Evolutionary conservation across 2,888 invertebrate species (phyloP), one percentile per base, ranked within the genome.

Genomic region (Macrosoma leucophasiata): DNA sequence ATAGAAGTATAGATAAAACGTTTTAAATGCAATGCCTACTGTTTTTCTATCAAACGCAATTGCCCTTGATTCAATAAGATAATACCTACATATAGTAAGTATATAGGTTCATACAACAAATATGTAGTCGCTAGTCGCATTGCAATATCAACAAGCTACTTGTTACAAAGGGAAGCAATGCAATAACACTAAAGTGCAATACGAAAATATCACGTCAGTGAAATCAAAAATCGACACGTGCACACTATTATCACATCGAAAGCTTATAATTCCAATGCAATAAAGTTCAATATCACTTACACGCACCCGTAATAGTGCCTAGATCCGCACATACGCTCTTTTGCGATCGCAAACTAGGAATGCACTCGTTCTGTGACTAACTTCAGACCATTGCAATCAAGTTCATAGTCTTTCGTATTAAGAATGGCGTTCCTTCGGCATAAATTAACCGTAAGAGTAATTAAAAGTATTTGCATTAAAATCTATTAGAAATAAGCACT

Each of bases 361-460:
- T 79, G 81, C 76, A 71, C 49, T 55, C 50, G 51, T 60, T 56
- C 51, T 50, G 69, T 48, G 13, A 48, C 60, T 39, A 63, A 67
- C 72, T 78, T 84, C 82, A 57, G 52, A 32, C 33, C 52, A 55
- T 47, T 68, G 54, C 71, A 76, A 78, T 76, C 81, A 81, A 82
- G 81, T 81, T 82, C 82, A 82, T 77, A 81, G 81, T n/a, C n/a
- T n/a, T n/a, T n/a, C n/a, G n/a, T n/a, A 82, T 78, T 78, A 76
- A 65, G 75, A 81, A 73, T 77, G 77, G 71, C 77, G 61, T 70
- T 62, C 65, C 58, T 59, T 61, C 63, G 52, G 47, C 48, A 55
- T 51, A 53, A 54, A 57, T 58, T 58, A 46, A 33, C 37, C 38
- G 45, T 48, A 50, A 50, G 48, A 43, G 46, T 50, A 49, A 51